Conservation (phyloP, 2,113 vertebrate genomes). For the Eublepharis macularius region DNA sequence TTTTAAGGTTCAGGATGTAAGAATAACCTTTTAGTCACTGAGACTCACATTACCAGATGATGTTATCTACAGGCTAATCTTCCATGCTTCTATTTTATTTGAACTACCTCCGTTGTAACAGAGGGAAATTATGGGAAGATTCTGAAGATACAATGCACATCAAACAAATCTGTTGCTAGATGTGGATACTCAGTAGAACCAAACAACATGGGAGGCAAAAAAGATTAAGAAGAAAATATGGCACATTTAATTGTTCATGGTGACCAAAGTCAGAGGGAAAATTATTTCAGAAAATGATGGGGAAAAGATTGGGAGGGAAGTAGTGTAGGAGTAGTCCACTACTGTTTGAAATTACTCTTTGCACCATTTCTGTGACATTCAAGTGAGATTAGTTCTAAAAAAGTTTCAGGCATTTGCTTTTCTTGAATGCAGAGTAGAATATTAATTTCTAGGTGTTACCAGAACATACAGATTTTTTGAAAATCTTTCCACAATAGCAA, state of each 20-base stretch:
- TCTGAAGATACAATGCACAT: neutral
- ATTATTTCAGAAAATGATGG: neutral
- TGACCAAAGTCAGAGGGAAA: neutral
- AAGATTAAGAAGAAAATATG: neutral
- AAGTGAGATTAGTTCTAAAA: neutral
- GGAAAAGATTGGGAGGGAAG: neutral
- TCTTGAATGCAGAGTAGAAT: neutral
- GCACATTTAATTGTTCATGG: neutral
- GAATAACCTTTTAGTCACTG: constrained; percentile 34
- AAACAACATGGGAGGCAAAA: neutral
- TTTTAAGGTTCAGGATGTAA: constrained; percentile 17
- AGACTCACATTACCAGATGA: constrained; percentile 18
- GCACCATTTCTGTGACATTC: neutral
- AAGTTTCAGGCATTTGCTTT: neutral
- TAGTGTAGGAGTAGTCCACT: neutral
- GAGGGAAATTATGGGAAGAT: neutral
- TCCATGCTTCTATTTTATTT: constrained; percentile 27
- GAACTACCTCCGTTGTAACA: neutral
- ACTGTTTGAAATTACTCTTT: neutral
- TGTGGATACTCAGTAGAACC: neutral
- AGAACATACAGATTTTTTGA: neutral
- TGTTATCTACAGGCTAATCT: constrained; percentile 36
- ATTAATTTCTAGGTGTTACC: neutral
- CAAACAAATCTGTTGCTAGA: constrained; percentile 10
- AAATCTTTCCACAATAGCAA: neutral